Evolutionary conservation across 2,797 vertebrate species (phyloP), one percentile per base, ranked within the genome.

Genomic region (Lemur catta): DNA sequence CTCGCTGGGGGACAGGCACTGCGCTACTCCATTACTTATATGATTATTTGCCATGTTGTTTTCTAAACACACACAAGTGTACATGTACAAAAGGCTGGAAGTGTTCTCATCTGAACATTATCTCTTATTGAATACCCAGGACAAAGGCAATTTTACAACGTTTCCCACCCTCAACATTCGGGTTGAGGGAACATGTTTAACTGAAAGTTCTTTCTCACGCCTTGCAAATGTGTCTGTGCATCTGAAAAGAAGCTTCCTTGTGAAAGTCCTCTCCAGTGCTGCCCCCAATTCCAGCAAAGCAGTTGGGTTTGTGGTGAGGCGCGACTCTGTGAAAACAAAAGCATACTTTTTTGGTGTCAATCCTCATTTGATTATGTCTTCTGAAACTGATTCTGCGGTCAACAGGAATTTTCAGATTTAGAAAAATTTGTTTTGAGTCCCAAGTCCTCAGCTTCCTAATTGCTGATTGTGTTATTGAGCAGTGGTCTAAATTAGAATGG

Each of bases 341-440:
- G 30, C 33, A 6, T 33, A 7, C 14, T 1, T 80, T 84, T 91
- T 61, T 7, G 41, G 26, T 61, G 78, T 59, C n/a, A 55, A 72
- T 75, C 52, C 43, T 48, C 55, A 55, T 69, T 86, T 80, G 91
- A 80, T 89, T 55, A 80, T 28, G 41, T 75, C 75, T 76, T 92
- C 72, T 67, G 75, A 84, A 89, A 76, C 46, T 41, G 26, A 63
- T 69, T 50, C 43, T 75, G 55, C 41, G 30, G 69, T 63, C 59
- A 30, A 89, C 87, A 76, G 87, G 74, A 91, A 78, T 69, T 82
- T 94, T 90, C 59, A 57, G 59, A 59, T 82, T 86, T 93, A 89
- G 75, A 55, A 76, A 94, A 69, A 69, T 90, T 52, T 52, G 4
- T 57, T 71, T 86, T 30, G 43, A 90, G 41, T 30, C n/a, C 48